Evolutionary conservation across 2,113 vertebrate species (phyloP).

Genomic region (Tamias sibiricus): DNA sequence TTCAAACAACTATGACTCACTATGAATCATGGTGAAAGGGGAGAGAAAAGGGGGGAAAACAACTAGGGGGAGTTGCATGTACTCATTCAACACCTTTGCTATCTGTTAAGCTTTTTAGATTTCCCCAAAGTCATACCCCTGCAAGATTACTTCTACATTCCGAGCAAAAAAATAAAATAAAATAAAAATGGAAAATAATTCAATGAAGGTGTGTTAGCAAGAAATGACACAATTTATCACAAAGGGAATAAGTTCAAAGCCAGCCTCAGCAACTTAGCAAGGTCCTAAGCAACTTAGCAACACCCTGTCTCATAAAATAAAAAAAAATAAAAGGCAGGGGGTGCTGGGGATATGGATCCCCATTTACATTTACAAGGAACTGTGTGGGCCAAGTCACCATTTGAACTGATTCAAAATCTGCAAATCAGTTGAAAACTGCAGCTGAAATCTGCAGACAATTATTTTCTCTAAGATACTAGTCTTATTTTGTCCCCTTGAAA

Average conservation of each 20-base stretch:
- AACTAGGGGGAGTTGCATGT: not conserved
- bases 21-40: not conserved
- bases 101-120: not conserved
- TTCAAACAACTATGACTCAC: constrained; percentile 21
- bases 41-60: too few relatives aligned
- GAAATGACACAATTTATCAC: too few relatives aligned
- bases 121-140: not conserved
- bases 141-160: not conserved
- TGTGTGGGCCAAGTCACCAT: not conserved
- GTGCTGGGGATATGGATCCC: too few relatives aligned
- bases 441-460: not conserved
- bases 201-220: not conserved
- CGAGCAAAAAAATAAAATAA: not conserved
- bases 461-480: constrained; percentile 52
- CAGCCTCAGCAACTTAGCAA: too few relatives aligned
- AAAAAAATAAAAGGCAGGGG: too few relatives aligned
- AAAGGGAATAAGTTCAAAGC: too few relatives aligned
- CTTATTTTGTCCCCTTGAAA: constrained; percentile 41
- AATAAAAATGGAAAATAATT: not conserved
- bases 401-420: not conserved
- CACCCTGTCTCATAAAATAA: too few relatives aligned
- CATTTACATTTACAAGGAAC: not conserved
- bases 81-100: not conserved
- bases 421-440: too few relatives aligned
- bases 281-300: too few relatives aligned